Conservation (phyloP, 2,797 vertebrate species). For the Xenentodon cancila region DNA sequence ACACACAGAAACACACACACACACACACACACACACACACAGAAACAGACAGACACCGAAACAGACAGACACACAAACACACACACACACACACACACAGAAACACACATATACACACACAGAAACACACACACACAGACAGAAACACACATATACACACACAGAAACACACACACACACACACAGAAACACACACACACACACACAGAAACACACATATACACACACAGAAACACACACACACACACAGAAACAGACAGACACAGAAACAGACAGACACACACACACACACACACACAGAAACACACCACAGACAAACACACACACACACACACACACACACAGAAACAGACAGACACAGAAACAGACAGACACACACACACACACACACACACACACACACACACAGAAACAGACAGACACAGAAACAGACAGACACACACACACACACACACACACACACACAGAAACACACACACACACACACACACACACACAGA, state of each 20-base stretch:
- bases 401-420: constrained; percentile 22
- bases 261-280: too few species aligned
- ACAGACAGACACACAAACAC: constrained; percentile 21
- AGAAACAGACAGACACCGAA: constrained; percentile 11
- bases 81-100: constrained; percentile 30
- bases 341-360: constrained; percentile 2
- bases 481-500: constrained; percentile 24
- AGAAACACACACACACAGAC: constrained; percentile 11
- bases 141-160: constrained; percentile 31
- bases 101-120: not conserved
- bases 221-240: constrained; percentile 26
- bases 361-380: constrained; percentile 13
- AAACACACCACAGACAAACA: too few species aligned
- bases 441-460: constrained; percentile 11
- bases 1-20: constrained; percentile 27
- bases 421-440: too few species aligned
- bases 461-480: constrained; percentile 27
- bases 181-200: constrained; percentile 8
- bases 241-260: not conserved
- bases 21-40: constrained; percentile 18
- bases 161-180: constrained; percentile 23
- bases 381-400: constrained; percentile 26
- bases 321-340: constrained; percentile 33
- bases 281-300: constrained; percentile 13
- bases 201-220: constrained; percentile 28